These are phyloP conservation scores for Salticus scenicus DNA, from an alignment of 2,888 invertebrate species.

Conservation along the genomic window DNA sequence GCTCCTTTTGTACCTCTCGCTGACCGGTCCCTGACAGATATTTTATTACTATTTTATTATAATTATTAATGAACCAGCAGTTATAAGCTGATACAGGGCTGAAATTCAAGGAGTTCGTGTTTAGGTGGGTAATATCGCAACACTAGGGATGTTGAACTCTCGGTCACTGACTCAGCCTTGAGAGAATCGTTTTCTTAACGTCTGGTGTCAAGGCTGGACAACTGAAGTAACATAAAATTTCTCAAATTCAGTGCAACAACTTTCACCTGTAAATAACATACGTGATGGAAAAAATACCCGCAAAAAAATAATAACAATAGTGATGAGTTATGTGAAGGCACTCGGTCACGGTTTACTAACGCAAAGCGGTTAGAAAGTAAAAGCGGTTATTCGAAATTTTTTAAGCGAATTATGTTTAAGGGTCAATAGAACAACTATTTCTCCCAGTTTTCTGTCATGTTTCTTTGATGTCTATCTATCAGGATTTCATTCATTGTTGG, in stretches of 20 bases:
- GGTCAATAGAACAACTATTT: too few species aligned
- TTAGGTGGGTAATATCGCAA: constrained; percentile 31
- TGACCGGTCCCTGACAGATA: background rate
- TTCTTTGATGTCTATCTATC: too few species aligned
- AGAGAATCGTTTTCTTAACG: background rate
- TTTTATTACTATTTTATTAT: too few species aligned
- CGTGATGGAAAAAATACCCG: background rate
- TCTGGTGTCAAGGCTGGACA: background rate
- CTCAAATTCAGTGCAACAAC: background rate
- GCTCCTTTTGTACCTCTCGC: too few species aligned
- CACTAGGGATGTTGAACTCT: constrained; percentile 13
- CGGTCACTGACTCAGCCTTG: constrained; percentile 26
- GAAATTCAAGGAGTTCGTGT: constrained; percentile 1
- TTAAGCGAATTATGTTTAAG: too few species aligned
- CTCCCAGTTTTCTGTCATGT: too few species aligned
- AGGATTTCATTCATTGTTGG: too few species aligned
- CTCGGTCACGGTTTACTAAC: too few species aligned
- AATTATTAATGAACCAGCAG: too few species aligned
- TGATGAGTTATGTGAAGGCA: background rate
- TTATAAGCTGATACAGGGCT: too few species aligned
- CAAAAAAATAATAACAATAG: too few species aligned
- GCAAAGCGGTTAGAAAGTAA: background rate
- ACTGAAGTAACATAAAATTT: background rate
- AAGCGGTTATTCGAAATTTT: background rate
- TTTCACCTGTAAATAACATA: background rate